Percentiles rank a stretch among this genome's conserved stretches.
phyloP scores from a whole-genome alignment of 2,888 invertebrate genomes.

The Tupiocoris notatus region DNA sequence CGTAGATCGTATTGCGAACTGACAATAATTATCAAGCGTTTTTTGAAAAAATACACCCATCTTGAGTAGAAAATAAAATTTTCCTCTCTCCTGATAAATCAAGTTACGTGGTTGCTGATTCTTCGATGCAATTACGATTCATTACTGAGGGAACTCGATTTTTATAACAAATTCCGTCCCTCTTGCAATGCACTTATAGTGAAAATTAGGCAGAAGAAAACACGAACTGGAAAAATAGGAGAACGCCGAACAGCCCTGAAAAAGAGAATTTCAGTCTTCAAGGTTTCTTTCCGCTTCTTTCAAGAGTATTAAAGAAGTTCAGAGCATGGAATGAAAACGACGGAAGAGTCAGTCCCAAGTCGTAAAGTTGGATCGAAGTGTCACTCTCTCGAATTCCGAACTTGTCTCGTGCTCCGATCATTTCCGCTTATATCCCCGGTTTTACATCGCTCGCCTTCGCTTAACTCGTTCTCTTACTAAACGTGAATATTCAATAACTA shows the following conservation, averaged over 20 bases:
- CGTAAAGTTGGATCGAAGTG: constrained; percentile 29
- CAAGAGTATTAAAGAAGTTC: constrained; percentile 9
- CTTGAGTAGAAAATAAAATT: too few relatives aligned
- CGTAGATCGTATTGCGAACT: too few relatives aligned
- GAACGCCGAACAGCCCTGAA: neutral
- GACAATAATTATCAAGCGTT: too few relatives aligned
- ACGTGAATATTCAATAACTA: too few relatives aligned
- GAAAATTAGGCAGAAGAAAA: too few relatives aligned
- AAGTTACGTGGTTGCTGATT: too few relatives aligned
- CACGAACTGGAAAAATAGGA: neutral
- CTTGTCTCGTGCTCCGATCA: neutral
- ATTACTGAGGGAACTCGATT: too few relatives aligned
- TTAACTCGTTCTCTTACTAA: neutral
- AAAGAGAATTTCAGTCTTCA: neutral
- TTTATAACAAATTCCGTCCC: too few relatives aligned
- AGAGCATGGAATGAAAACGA: neutral
- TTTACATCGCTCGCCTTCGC: neutral
- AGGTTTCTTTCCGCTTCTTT: neutral
- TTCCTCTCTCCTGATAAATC: too few relatives aligned
- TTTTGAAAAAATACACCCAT: too few relatives aligned
- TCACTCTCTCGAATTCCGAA: constrained; percentile 22
- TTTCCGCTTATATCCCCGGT: constrained; percentile 7
- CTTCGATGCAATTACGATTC: too few relatives aligned
- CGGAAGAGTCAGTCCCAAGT: constrained; percentile 10
- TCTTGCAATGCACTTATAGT: too few relatives aligned